Evolutionary conservation across 2,113 vertebrate species (phyloP).

Genomic region (Neolamprologus devosi): DNA sequence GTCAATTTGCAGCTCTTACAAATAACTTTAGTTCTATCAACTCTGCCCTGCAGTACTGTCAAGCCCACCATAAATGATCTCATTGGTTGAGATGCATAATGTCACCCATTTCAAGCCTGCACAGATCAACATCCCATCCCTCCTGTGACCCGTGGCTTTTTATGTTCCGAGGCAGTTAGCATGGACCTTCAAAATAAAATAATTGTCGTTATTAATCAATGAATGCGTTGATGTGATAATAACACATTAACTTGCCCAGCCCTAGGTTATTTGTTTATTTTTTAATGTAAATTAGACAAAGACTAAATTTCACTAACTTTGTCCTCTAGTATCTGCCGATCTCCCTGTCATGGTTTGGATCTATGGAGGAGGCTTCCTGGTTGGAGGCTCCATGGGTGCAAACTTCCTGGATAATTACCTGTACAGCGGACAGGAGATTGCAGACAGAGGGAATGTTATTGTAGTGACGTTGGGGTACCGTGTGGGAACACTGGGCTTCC

Average conservation of each 20-base stretch:
- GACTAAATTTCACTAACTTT: neutral
- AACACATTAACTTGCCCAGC: neutral
- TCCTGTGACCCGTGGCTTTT: neutral
- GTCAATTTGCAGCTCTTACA: neutral
- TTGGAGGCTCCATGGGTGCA: constrained; percentile 73
- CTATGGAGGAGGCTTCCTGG: constrained; percentile 81
- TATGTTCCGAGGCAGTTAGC: neutral
- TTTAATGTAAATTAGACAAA: neutral
- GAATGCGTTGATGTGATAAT: neutral
- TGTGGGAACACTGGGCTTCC: constrained; percentile 85
- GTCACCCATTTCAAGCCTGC: neutral
- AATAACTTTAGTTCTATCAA: neutral
- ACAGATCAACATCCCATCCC: neutral
- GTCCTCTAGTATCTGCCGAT: constrained; percentile 72
- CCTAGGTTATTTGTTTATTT: neutral
- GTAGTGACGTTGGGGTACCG: constrained; percentile 90
- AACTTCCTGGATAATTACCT: constrained; percentile 84
- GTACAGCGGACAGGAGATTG: constrained; percentile 83
- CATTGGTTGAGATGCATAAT: neutral
- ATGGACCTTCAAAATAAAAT: neutral
- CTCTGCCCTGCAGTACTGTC: neutral
- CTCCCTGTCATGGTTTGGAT: constrained; percentile 91
- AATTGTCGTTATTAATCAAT: neutral
- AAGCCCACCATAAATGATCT: neutral
- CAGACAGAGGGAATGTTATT: constrained; percentile 82